Percentiles rank a stretch among this genome's conserved stretches.
These are phyloP conservation scores for Mythimna albipuncta DNA, from an alignment of 2,888 invertebrate species.

Conservation along the genomic window DNA sequence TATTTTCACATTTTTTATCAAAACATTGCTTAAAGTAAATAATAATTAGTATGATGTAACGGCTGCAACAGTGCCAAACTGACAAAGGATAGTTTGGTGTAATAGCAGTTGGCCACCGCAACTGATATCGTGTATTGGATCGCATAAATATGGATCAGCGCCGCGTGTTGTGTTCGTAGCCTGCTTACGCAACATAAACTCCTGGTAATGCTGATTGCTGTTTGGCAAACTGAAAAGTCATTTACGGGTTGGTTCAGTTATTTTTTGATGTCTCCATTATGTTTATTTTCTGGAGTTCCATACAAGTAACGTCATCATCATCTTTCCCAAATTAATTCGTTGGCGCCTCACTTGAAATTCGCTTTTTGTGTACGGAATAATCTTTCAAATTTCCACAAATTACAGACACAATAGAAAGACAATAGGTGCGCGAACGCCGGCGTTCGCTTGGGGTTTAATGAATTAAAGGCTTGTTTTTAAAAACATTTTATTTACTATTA, in stretches of 20 bases:
- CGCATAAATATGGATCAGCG: constrained; percentile 67
- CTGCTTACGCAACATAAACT: constrained; percentile 37
- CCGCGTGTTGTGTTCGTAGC: constrained; percentile 18
- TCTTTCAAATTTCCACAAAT: too few relatives aligned
- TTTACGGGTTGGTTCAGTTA: not conserved
- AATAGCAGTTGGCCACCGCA: constrained; percentile 21
- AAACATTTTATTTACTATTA: too few relatives aligned
- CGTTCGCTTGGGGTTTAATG: too few relatives aligned
- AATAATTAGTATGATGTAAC: not conserved
- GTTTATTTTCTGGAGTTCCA: not conserved
- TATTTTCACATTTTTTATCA: not conserved
- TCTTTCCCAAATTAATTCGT: not conserved
- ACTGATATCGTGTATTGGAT: constrained; percentile 61
- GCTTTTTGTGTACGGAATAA: too few relatives aligned
- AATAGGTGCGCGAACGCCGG: too few relatives aligned
- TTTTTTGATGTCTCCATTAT: not conserved
- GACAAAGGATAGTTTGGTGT: constrained; percentile 5
- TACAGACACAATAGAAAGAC: too few relatives aligned
- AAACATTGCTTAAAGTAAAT: not conserved
- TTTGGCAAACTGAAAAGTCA: constrained; percentile 15
- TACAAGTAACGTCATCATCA: not conserved
- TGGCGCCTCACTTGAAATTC: too few relatives aligned
- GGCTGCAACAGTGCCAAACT: not conserved
- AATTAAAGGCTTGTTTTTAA: too few relatives aligned
- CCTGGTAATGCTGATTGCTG: constrained; percentile 44